Evolutionary conservation across 1,140 invertebrate species (phyloP).

Genomic region (Ooceraea biroi): DNA sequence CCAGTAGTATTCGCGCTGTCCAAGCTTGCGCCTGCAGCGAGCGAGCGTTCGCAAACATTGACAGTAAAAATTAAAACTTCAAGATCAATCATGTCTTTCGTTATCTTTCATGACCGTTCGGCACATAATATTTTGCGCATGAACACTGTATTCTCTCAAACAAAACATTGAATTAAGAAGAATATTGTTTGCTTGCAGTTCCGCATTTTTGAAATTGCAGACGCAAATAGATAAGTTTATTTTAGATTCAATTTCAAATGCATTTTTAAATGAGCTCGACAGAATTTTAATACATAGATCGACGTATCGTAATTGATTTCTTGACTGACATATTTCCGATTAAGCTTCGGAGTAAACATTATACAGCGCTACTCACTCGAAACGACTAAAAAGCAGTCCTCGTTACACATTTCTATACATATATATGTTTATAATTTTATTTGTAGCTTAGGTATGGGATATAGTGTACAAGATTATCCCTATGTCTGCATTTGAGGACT

Average conservation of each 20-base stretch:
- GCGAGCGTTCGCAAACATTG: conserved; percentile 13
- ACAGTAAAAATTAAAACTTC: conserved; percentile 26
- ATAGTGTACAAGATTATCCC: not conserved
- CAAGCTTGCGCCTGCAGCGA: not conserved
- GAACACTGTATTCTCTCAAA: not conserved
- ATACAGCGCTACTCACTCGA: not conserved
- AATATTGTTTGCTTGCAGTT: not conserved
- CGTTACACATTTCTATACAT: conserved; percentile 3
- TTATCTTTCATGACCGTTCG: not conserved
- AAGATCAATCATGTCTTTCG: conserved; percentile 19
- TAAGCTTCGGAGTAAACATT: not conserved
- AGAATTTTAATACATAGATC: conserved; percentile 15
- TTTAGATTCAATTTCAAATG: not conserved
- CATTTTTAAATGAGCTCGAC: not conserved
- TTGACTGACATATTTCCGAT: not conserved
- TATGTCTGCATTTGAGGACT: conserved; percentile 1
- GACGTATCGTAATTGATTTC: not conserved
- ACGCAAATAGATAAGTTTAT: not conserved
- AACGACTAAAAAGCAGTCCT: not conserved
- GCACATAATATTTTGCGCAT: not conserved
- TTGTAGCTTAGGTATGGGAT: conserved; percentile 25
- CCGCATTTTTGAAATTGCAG: not conserved
- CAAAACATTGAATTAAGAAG: not conserved
- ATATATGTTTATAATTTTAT: conserved; percentile 17
- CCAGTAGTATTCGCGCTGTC: not conserved